A percentile compares a stretch with the other conserved stretches of the same genome.
Evolutionary conservation across 2,888 invertebrate species (phyloP).

Genomic region (Syrphus vitripennis): DNA sequence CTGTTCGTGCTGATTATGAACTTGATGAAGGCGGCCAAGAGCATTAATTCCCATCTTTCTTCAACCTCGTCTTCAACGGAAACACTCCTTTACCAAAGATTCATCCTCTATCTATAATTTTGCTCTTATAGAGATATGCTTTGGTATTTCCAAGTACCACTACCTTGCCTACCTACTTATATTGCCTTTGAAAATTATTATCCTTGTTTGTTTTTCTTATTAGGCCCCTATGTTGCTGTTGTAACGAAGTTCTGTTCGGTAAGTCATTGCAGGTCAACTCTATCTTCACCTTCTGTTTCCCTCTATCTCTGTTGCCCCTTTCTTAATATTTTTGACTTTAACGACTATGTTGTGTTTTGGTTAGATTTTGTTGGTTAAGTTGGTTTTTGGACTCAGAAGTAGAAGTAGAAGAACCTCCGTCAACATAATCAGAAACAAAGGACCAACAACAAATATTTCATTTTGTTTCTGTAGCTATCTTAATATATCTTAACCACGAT

Average conservation of each 20-base stretch:
- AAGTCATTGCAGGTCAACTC: constrained; percentile 7
- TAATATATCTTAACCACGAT: neutral
- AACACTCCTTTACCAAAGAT: neutral
- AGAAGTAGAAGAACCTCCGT: constrained; percentile 55
- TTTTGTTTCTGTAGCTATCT: constrained; percentile 28
- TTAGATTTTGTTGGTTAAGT: constrained; percentile 9
- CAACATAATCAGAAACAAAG: constrained; percentile 38
- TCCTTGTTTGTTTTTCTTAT: constrained; percentile 71
- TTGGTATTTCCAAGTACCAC: constrained; percentile 26
- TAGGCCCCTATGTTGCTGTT: constrained; percentile 26
- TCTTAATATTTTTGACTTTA: constrained; percentile 26
- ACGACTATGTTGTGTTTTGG: constrained; percentile 53
- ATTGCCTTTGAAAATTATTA: constrained; percentile 62
- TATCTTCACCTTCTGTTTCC: neutral
- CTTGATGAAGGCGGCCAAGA: constrained; percentile 43
- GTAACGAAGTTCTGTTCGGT: neutral
- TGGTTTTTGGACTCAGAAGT: constrained; percentile 12
- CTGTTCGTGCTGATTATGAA: constrained; percentile 52
- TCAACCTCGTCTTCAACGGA: neutral
- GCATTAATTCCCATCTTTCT: constrained; percentile 4
- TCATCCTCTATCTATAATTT: neutral
- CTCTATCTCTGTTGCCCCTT: neutral
- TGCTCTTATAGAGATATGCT: neutral
- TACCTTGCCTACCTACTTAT: neutral
- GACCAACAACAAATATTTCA: constrained; percentile 28